Evolutionary conservation across 2,888 invertebrate species (phyloP).

Genomic region (Caenorhabditis panamensis): DNA sequence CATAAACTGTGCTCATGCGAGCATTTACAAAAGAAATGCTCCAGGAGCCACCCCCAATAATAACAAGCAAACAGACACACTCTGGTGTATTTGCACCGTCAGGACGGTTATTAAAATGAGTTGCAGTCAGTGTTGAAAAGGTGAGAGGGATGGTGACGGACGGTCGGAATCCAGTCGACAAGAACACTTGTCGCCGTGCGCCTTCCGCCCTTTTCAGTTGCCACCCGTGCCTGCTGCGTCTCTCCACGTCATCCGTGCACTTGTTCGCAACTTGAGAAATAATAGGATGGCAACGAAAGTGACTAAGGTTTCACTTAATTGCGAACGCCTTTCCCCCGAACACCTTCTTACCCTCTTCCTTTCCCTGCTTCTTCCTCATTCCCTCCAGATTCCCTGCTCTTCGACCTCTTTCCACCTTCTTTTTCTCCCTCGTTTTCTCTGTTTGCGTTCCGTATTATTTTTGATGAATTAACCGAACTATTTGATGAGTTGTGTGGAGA

Average conservation of each 20-base stretch:
- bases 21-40: slow-evolving; percentile 57
- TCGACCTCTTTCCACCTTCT: slow-evolving; percentile 44
- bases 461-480: slow-evolving; percentile 59
- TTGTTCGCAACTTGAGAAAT: slow-evolving; percentile 50
- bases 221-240: slow-evolving; percentile 13
- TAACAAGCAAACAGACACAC: slow-evolving; percentile 56
- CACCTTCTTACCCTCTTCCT: slow-evolving; percentile 3
- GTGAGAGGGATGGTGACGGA: slow-evolving; percentile 17
- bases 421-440: slow-evolving; percentile 25
- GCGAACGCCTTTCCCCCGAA: slow-evolving; percentile 12
- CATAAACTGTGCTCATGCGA: slow-evolving; percentile 57
- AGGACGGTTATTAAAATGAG: slow-evolving; percentile 44
- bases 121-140: slow-evolving; percentile 31
- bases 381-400: slow-evolving; percentile 33
- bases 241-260: slow-evolving; percentile 34
- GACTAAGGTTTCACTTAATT: slow-evolving; percentile 48
- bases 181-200: slow-evolving; percentile 50
- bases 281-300: slow-evolving; percentile 25
- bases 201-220: slow-evolving; percentile 18
- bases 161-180: slow-evolving; percentile 43
- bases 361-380: neutral
- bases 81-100: slow-evolving; percentile 44
- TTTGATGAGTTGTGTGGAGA: slow-evolving; percentile 48
- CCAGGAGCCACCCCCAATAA: slow-evolving; percentile 52
- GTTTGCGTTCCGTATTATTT: slow-evolving; percentile 54